phyloP scores from a whole-genome alignment of 2,113 vertebrate species.

The Hemicordylus capensis region DNA sequence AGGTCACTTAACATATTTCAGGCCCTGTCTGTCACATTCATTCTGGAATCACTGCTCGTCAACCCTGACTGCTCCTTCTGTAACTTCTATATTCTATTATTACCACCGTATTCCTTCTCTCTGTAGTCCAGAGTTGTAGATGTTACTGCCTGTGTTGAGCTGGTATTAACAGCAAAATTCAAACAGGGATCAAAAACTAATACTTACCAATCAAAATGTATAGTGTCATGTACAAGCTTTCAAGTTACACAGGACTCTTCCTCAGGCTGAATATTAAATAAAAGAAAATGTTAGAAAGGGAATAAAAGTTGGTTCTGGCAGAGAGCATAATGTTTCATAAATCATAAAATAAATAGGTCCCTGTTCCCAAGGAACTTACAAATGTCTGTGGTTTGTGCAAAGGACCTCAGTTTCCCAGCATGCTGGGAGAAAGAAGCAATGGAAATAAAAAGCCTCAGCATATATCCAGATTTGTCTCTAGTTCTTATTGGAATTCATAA shows the following conservation, averaged over 20 bases:
- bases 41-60: background rate
- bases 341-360: background rate
- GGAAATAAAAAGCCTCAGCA: too few species aligned
- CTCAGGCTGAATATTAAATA: background rate
- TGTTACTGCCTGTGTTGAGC: background rate
- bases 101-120: background rate
- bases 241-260: background rate
- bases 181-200: background rate
- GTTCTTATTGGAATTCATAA: too few species aligned
- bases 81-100: background rate
- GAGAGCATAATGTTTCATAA: background rate
- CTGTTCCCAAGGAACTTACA: too few species aligned
- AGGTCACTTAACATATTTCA: background rate
- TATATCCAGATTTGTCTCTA: too few species aligned
- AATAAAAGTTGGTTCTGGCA: background rate
- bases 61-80: background rate
- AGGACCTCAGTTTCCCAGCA: too few species aligned
- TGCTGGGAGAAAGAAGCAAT: too few species aligned
- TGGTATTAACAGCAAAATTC: too few species aligned
- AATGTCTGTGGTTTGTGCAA: too few species aligned
- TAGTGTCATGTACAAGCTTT: background rate
- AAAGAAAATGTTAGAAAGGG: too few species aligned
- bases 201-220: background rate
- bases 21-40: background rate
- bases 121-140: background rate